Percentiles rank a stretch among this genome's conserved stretches.
Evolutionary conservation across 2,113 vertebrate species (phyloP).

Genomic region (Actinemys pallida): DNA sequence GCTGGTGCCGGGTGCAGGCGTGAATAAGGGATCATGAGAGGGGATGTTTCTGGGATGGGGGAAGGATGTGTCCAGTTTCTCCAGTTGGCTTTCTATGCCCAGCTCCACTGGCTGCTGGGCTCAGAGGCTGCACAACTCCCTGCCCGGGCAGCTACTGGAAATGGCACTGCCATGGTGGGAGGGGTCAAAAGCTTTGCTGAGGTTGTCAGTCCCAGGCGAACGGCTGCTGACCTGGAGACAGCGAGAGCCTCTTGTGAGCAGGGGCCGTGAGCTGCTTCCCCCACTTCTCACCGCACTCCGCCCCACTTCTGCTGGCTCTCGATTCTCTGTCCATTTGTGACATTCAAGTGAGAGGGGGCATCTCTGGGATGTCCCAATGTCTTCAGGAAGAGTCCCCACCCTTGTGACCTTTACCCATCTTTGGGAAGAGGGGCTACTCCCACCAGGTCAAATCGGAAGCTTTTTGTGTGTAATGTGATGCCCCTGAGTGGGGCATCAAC

Average conservation of each 20-base stretch:
- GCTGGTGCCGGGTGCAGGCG: neutral
- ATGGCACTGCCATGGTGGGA: neutral
- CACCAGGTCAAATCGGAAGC: neutral
- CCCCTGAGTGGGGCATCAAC: neutral
- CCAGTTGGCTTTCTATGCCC: neutral
- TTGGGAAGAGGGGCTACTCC: neutral
- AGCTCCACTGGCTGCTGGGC: neutral
- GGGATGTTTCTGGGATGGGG: neutral
- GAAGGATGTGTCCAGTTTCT: neutral
- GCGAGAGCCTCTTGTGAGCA: fast-evolving
- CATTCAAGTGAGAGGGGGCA: neutral
- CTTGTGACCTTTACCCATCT: neutral
- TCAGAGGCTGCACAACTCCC: neutral
- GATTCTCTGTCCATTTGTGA: neutral
- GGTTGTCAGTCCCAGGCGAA: neutral
- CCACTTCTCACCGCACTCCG: neutral
- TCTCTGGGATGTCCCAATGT: fast-evolving
- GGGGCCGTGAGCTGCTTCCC: neutral
- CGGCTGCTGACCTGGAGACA: neutral
- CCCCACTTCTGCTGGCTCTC: neutral
- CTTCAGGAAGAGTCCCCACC: neutral
- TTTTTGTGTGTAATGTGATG: neutral
- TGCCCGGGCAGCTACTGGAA: too few relatives aligned
- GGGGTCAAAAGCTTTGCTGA: neutral
- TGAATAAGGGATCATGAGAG: neutral